Conservation (phyloP, 2,113 vertebrate genomes). For the Leptodactylus fuscus region DNA sequence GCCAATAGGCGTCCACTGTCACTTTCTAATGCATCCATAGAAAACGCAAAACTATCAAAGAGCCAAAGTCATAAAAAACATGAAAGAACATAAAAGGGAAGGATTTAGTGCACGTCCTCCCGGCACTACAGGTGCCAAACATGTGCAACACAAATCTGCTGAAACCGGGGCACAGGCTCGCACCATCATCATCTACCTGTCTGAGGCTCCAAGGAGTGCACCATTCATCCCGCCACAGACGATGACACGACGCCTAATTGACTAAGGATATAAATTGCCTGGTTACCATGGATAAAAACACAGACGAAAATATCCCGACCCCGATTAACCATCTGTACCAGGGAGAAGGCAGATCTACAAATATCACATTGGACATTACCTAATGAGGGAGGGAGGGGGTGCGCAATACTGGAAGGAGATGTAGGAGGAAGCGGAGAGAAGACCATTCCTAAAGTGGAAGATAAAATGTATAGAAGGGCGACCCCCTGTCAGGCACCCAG, state of each 20-base stretch:
- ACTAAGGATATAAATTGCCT: slow-evolving; percentile 19
- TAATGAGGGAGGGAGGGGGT: too few relatives aligned
- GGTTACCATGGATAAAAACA: slow-evolving; percentile 35
- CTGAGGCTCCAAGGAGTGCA: neutral
- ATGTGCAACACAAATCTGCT: neutral
- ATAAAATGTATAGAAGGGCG: too few relatives aligned
- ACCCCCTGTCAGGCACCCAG: too few relatives aligned
- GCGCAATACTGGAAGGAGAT: too few relatives aligned
- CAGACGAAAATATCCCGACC: slow-evolving; percentile 32
- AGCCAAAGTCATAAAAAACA: neutral
- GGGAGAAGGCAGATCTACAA: neutral
- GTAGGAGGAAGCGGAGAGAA: neutral
- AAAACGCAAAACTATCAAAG: neutral
- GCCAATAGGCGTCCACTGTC: neutral
- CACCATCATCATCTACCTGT: neutral
- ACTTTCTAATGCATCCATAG: neutral
- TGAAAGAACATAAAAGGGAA: neutral
- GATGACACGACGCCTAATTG: slow-evolving; percentile 22
- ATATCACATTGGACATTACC: neutral
- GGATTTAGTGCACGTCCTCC: neutral
- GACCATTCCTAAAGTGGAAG: too few relatives aligned
- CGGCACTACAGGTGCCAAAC: neutral
- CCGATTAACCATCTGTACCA: neutral
- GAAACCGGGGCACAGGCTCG: too few relatives aligned
- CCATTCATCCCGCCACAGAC: neutral